These are phyloP conservation scores for Stenurella melanura DNA, from an alignment of 2,888 invertebrate species.

Conservation along the genomic window DNA sequence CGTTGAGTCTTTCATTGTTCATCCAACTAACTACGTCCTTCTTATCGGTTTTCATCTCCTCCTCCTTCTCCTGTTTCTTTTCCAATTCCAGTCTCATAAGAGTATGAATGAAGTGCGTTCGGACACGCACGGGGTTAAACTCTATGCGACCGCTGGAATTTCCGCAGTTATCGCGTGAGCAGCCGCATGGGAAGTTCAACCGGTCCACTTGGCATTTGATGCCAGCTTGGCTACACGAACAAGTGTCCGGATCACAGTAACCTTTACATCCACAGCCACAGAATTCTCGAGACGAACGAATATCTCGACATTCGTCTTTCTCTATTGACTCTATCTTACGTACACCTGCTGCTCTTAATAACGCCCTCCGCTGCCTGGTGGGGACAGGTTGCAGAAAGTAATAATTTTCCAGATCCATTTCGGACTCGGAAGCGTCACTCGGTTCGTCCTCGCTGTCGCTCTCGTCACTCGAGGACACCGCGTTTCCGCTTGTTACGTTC, in stretches of 20 bases:
- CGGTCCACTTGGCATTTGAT: slow-evolving; percentile 99
- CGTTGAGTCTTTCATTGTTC: slow-evolving; percentile 73
- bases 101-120: slow-evolving; percentile 98
- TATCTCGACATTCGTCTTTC: slow-evolving; percentile 95
- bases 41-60: slow-evolving; percentile 72
- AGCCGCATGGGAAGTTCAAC: slow-evolving; percentile 96
- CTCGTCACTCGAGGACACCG: slow-evolving; percentile 86
- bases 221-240: slow-evolving; percentile 94
- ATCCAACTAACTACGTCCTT: slow-evolving; percentile 74
- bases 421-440: slow-evolving; percentile 87
- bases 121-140: slow-evolving; percentile 95
- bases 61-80: slow-evolving; percentile 81
- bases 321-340: slow-evolving; percentile 94
- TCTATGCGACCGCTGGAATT: slow-evolving; percentile 95
- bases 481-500: slow-evolving; percentile 71
- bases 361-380: slow-evolving; percentile 90
- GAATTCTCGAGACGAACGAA: slow-evolving; percentile 92
- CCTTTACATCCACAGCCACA: slow-evolving; percentile 96
- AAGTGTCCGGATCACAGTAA: slow-evolving; percentile 96
- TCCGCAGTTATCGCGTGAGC: slow-evolving; percentile 94
- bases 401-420: slow-evolving; percentile 91
- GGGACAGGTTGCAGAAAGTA: slow-evolving; percentile 95
- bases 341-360: slow-evolving; percentile 94
- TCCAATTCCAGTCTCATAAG: slow-evolving; percentile 94
- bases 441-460: slow-evolving; percentile 90